Conservation (phyloP, 2,888 invertebrate species). For the Parapristionchus giblindavisi region DNA sequence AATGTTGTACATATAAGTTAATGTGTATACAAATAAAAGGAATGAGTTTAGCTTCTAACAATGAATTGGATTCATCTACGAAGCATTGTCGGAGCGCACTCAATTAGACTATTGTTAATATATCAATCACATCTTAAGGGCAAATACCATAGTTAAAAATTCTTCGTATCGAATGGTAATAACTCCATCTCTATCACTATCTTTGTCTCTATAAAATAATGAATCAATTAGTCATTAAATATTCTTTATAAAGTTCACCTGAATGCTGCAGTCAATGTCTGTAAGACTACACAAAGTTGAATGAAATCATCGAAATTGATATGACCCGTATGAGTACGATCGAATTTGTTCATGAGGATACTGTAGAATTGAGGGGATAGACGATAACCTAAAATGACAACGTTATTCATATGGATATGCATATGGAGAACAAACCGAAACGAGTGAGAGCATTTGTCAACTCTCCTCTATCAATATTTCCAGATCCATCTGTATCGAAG, state of each 20-base stretch:
- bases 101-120: not conserved
- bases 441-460: constrained; percentile 87
- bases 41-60: not conserved
- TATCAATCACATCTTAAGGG: constrained; percentile 72
- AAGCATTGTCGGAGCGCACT: constrained; percentile 22
- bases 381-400: constrained; percentile 74
- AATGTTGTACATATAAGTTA: too few species aligned
- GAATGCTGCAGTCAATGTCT: constrained; percentile 31
- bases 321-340: constrained; percentile 86
- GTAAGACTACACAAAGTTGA: constrained; percentile 76
- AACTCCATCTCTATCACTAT: constrained; percentile 82
- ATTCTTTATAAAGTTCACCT: not conserved
- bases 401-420: too few species aligned
- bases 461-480: constrained; percentile 89
- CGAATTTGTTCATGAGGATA: constrained; percentile 88
- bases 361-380: constrained; percentile 84
- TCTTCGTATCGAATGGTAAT: constrained; percentile 85
- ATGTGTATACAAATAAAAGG: too few species aligned
- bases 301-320: constrained; percentile 98
- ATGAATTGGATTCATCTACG: not conserved
- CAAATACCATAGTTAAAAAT: constrained; percentile 83
- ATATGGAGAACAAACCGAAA: constrained; percentile 75
- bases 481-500: constrained; percentile 87
- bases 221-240: not conserved
- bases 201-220: constrained; percentile 74